phyloP scores from a whole-genome alignment of 1,140 invertebrate genomes.

The Psix sp. region DNA sequence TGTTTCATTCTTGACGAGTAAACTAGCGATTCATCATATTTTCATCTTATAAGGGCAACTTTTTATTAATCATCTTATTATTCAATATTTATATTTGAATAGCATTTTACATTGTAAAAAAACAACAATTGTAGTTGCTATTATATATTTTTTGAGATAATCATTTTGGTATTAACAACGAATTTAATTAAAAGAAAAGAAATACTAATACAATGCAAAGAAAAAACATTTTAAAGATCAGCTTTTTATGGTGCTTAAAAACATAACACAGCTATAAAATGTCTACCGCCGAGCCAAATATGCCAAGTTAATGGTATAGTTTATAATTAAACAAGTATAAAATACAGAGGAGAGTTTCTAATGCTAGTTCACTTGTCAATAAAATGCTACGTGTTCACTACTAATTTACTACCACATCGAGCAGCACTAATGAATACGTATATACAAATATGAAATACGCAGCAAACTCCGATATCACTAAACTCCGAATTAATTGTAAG shows the following conservation, averaged over 20 bases:
- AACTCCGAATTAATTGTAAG: slow-evolving; percentile 62
- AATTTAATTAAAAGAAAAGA: too few species aligned
- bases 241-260: too few species aligned
- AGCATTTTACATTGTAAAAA: too few species aligned
- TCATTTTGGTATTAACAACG: too few species aligned
- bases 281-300: slow-evolving; percentile 30
- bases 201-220: too few species aligned
- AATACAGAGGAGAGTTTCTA: slow-evolving; percentile 1
- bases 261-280: too few species aligned
- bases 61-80: too few species aligned
- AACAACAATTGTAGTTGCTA: too few species aligned
- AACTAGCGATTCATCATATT: slow-evolving; percentile 22
- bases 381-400: slow-evolving; percentile 59
- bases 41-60: background rate
- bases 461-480: slow-evolving; percentile 56
- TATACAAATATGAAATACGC: slow-evolving; percentile 55
- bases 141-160: too few species aligned
- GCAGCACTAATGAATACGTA: slow-evolving; percentile 58
- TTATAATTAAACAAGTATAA: background rate
- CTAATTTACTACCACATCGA: slow-evolving; percentile 59
- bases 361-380: slow-evolving; percentile 54
- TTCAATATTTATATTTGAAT: slow-evolving; percentile 1
- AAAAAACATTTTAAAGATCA: too few species aligned
- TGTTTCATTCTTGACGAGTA: slow-evolving; percentile 60
- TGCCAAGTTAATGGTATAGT: slow-evolving; percentile 11